phyloP scores from a whole-genome alignment of 2,797 vertebrate genomes.

The Fistularia commersonii region DNA sequence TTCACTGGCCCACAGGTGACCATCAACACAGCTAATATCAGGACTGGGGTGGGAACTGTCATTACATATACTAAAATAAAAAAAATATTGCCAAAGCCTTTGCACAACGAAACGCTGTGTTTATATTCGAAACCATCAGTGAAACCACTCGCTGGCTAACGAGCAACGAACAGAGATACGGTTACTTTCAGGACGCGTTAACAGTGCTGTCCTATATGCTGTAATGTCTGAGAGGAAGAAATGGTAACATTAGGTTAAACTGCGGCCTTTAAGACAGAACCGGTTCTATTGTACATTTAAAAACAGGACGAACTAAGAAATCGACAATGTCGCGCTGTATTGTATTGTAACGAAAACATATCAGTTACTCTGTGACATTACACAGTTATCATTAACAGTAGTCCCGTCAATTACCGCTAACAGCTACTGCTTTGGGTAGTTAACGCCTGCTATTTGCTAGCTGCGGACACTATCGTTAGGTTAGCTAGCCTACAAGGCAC shows the following conservation, averaged over 20 bases:
- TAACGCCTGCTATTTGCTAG: slow-evolving; percentile 45
- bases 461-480: slow-evolving; percentile 40
- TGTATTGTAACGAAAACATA: slow-evolving; percentile 1
- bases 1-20: too few relatives aligned
- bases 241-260: slow-evolving; percentile 9
- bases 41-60: too few relatives aligned
- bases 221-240: not conserved
- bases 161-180: too few relatives aligned
- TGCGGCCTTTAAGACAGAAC: slow-evolving; percentile 40
- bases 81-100: too few relatives aligned
- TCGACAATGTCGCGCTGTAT: slow-evolving; percentile 10
- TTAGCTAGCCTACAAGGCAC: slow-evolving; percentile 61
- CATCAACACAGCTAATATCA: too few relatives aligned
- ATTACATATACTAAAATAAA: too few relatives aligned
- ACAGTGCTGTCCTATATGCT: not conserved
- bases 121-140: too few relatives aligned
- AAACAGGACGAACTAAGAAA: slow-evolving; percentile 15
- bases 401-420: slow-evolving; percentile 23
- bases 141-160: too few relatives aligned
- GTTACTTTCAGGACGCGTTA: slow-evolving; percentile 3
- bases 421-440: slow-evolving; percentile 48
- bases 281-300: slow-evolving; percentile 36
- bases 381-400: slow-evolving; percentile 7
- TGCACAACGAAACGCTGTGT: too few relatives aligned
- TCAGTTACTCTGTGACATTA: slow-evolving; percentile 3